Evolutionary conservation across 2,888 invertebrate species (phyloP), one percentile per base, ranked within the genome.

Genomic region (Drosophila fulvimacula): DNA sequence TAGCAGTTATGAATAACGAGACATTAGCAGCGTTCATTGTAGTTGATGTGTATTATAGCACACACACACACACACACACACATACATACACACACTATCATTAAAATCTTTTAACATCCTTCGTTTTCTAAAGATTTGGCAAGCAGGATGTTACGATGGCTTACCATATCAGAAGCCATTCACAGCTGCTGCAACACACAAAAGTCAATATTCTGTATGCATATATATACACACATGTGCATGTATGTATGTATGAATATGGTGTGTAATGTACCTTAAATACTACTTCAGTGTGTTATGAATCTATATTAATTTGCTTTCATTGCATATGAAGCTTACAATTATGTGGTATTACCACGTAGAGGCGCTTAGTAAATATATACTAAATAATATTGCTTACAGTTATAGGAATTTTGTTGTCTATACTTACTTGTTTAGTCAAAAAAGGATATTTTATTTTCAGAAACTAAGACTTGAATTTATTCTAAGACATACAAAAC

Each of bases 101-200:
- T 61, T 32, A 44, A 69, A 69, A 76, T 81, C 83, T 73, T 58
- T 53, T 44, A 34, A 63, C 77, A 79, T 83, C 83, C 88, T 77
- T 75, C 17, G 57, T 77, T 72, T 84, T 88, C 59, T 76, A 82
- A 85, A 69, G 79, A 71, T 59, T 53, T 49, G 74, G 62, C 60
- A 73, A 68, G 68, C 89, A 90, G 91, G 91, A 90, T 84, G 88
- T 70, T 32, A 59, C 68, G 89, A 90, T 90, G 89, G 81, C 70
- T 89, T 87, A 79, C 57, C 87, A 89, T 90, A 90, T 82, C 85
- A 68, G 44, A 42, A 49, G 55, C 73, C 59, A 79, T 86, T 85
- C 69, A 77, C 62, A 56, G 52, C 56, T 42, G 34, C 38, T 51
- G 52, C 46, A 19, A 7, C 52, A 63, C 55, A 39, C 48, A 42